Base-by-base conservation (phyloP, 1,140 invertebrate genomes). In the Temnothorax curvispinosus region DNA sequence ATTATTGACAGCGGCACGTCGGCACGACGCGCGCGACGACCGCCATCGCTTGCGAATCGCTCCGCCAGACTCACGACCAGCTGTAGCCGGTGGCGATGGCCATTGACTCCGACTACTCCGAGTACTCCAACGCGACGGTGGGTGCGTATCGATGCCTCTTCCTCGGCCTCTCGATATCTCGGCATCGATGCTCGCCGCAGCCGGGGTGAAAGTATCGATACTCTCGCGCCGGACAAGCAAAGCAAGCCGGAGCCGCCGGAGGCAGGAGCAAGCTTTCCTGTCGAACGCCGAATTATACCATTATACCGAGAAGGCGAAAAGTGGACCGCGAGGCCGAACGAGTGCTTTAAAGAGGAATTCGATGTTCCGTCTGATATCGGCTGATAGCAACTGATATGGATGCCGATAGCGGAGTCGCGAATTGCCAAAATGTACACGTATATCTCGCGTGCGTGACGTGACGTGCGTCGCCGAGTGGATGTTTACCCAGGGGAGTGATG, bases 1-100 rank as follows among this genome's bases (percentile, higher is more conserved):
- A 91, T 91, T 85, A 86, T 89, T 88, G 87, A 76, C 58, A 76
- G 44, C 52, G 56, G 27, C n/a, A 69, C 64, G 58, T 74, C 75
- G 58, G 41, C 84, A 65, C 54, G 86, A 65, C 71, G 72, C 21
- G 38, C 65, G 52, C 32, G 41, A 44, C 60, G 52, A 81, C 35
- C 65, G 64, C 47, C 85, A 89, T 87, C 41, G 7, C 32, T 74
- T 21, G 41, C 54, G 65, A 52, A 69, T 80, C 44, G n/a, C 47
- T 47, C 21, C 52, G 18, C 58, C 38, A 32, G 52, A 65, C 62
- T 41, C 27, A 27, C 47, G 50, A n/a, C 76, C 76, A 80, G 76
- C 60, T 67, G 76, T 71, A 35, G 54, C 11, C 38, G 15, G 18
- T 18, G 6, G 11, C 18, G 15, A 41, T 54, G 64, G 44, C 47